Evolutionary conservation across 2,888 invertebrate genomes (phyloP), one percentile per base, ranked within the genome.

Genomic region (Tribolium freemani): DNA sequence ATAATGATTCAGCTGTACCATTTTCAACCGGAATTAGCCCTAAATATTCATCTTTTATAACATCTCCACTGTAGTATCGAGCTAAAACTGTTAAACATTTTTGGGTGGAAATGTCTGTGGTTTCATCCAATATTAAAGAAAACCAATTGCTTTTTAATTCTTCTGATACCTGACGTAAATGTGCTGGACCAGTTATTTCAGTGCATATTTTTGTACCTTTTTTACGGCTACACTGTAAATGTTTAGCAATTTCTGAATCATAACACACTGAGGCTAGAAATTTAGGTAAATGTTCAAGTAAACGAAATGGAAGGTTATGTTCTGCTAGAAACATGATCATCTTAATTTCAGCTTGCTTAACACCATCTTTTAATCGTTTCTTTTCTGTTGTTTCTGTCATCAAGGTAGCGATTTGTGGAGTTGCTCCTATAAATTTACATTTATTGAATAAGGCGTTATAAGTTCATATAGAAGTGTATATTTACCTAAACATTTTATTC

Each of bases 81-180:
- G 26, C 58, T 5, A 57, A 10, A 5, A 57, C n/a, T 31, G 20
- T 30, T 11, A 57, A 30, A 57, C 58, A 57, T 57, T 57, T 57
- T 38, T 11, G n/a, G 5, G 58, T 57, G 5, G 58, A 57, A 38
- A 57, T 11, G 11, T 57, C 58, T 10, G 58, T 57, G 10, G 31
- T 57, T 38, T 57, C 58, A 44, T 57, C 58, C 5, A 57, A 31
- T 31, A 57, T 57, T 57, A 57, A 13, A 31, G 58, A 57, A 57
- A 31, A 57, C 10, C 2, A 54, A 6, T 5, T 54, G 6, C 13
- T 16, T 16, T 54, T 54, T 44, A 31, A 31, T 6, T 5, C 11
- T 8, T 30, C 16, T n/a, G 58, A 30, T 13, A 31, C 11, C 10
- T 11, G 16, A 31, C 11, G 26, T 31, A 38, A 26, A 6, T 20